phyloP scores from a whole-genome alignment of 2,797 vertebrate genomes.

The Arctocebus calabarensis region DNA sequence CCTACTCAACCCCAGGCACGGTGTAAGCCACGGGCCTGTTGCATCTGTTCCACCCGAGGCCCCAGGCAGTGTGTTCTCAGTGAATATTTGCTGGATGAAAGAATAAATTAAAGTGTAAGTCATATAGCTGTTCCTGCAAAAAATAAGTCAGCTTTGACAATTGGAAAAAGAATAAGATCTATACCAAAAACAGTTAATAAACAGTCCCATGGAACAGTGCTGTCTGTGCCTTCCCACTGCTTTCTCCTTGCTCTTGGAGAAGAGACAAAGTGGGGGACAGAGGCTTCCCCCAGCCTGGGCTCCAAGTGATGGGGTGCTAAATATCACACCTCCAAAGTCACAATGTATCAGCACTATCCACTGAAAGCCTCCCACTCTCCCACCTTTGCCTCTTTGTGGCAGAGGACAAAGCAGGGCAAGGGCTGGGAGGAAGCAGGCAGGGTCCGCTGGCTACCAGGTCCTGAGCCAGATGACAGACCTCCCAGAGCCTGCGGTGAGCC shows the following conservation, averaged over 20 bases:
- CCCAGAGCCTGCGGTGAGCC: not conserved
- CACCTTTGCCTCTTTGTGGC: not conserved
- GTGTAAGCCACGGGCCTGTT: not conserved
- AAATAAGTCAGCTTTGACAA: conserved; percentile 26
- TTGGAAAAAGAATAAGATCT: not conserved
- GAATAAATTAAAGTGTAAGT: not conserved
- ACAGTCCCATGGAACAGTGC: not conserved
- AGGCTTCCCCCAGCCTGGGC: not conserved
- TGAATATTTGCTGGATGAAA: not conserved
- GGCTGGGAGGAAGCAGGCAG: not conserved
- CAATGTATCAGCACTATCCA: too few relatives aligned
- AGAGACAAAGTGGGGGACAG: not conserved
- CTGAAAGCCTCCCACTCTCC: not conserved
- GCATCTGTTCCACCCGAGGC: not conserved
- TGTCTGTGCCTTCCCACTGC: not conserved
- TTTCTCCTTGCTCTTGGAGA: not conserved
- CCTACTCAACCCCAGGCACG: not conserved
- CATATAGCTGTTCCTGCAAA: not conserved
- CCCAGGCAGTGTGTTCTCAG: not conserved
- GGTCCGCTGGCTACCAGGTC: not conserved
- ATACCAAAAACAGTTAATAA: not conserved
- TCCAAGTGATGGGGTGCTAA: not conserved
- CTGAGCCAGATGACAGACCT: not conserved
- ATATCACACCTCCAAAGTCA: not conserved
- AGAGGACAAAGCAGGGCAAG: not conserved